phyloP scores from a whole-genome alignment of 2,113 vertebrate genomes.

The Rhynchomys soricoides region DNA sequence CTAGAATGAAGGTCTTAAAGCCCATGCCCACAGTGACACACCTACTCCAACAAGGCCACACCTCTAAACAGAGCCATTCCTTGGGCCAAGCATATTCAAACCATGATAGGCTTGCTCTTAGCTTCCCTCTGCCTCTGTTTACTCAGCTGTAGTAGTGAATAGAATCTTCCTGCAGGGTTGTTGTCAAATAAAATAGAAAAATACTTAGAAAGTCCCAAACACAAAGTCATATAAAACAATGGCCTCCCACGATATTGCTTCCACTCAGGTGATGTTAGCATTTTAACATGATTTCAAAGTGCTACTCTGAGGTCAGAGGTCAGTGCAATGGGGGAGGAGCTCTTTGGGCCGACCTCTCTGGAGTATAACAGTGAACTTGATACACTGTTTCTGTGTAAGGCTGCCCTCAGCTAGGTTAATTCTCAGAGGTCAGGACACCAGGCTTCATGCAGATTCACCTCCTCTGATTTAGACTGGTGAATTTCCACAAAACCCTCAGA shows the following conservation, averaged over 20 bases:
- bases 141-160: background rate
- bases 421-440: background rate
- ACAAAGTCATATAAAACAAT: background rate
- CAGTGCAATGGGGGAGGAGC: too few species aligned
- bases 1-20: too few species aligned
- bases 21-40: too few species aligned
- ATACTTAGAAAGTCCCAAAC: background rate
- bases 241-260: background rate
- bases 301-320: background rate
- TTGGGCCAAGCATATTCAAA: too few species aligned
- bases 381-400: background rate
- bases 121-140: background rate
- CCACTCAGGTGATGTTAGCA: background rate
- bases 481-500: background rate
- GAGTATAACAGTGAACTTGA: background rate
- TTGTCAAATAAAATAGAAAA: background rate
- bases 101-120: background rate
- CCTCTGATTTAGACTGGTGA: background rate
- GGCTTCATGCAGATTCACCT: too few species aligned
- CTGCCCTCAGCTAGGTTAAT: background rate
- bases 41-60: too few species aligned
- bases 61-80: too few species aligned
- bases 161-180: background rate
- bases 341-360: background rate
- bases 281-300: background rate